Evolutionary conservation across 2,797 vertebrate genomes (phyloP).

Genomic region (Schizothorax lantsangensis): DNA sequence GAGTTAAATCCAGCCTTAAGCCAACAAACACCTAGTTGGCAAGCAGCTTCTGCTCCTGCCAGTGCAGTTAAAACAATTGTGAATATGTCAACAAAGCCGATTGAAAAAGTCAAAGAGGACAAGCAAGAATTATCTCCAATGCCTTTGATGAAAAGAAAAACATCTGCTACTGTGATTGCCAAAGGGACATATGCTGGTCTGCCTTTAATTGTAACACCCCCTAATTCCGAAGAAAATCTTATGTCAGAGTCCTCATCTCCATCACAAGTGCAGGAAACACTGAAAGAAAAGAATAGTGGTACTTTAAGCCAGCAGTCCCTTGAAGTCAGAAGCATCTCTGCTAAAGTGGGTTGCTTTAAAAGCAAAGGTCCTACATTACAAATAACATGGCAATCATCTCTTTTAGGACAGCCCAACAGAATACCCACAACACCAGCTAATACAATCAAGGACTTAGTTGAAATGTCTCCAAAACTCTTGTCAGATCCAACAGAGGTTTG

Average conservation of each 20-base stretch:
- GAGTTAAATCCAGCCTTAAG: constrained; percentile 20
- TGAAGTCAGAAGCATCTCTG: background rate
- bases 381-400: background rate
- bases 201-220: constrained; percentile 15
- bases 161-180: background rate
- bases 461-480: constrained; percentile 73
- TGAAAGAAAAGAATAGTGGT: background rate
- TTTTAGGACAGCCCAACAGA: constrained; percentile 9
- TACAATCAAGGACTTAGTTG: constrained; percentile 60
- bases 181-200: constrained; percentile 6
- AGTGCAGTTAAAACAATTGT: constrained; percentile 66
- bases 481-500: constrained; percentile 40
- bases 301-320: background rate
- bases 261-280: background rate
- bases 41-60: constrained; percentile 64
- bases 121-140: background rate
- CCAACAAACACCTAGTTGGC: background rate
- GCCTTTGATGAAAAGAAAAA: constrained; percentile 25
- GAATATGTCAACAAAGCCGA: constrained; percentile 71
- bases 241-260: background rate
- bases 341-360: background rate
- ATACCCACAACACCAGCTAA: constrained; percentile 44
- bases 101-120: background rate
- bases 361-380: background rate
- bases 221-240: constrained; percentile 6